phyloP scores from a whole-genome alignment of 2,888 invertebrate species.

The Liodrosophila aerea region DNA sequence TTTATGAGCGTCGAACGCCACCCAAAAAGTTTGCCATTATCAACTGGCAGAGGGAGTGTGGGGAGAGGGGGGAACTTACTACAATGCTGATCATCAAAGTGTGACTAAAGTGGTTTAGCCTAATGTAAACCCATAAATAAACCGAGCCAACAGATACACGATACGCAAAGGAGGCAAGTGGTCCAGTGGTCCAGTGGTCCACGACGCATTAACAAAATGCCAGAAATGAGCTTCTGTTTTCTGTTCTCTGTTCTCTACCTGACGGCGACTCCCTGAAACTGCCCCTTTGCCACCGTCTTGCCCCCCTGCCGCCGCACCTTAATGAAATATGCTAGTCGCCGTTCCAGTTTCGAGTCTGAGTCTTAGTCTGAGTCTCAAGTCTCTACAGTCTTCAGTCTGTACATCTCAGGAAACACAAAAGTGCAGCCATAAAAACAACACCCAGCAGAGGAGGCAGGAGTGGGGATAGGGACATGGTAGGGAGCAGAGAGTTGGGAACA shows the following conservation, averaged over 20 bases:
- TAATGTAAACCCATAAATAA: conserved; percentile 81
- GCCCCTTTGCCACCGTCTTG: not conserved
- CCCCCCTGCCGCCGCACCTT: conserved; percentile 59
- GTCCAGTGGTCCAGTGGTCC: conserved; percentile 2
- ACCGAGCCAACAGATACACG: conserved; percentile 32
- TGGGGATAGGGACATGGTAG: conserved; percentile 33
- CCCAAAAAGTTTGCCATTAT: conserved; percentile 72
- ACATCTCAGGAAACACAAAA: conserved; percentile 61
- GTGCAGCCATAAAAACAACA: conserved; percentile 79
- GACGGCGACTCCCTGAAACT: conserved; percentile 12
- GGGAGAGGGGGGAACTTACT: conserved; percentile 40
- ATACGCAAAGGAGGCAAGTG: conserved; percentile 43
- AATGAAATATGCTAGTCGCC: conserved; percentile 73
- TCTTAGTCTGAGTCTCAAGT: not conserved
- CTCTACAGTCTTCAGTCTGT: conserved; percentile 30
- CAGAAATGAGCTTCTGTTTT: conserved; percentile 80
- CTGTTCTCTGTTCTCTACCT: conserved; percentile 32
- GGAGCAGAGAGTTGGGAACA: conserved; percentile 30
- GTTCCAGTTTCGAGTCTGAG: conserved; percentile 16
- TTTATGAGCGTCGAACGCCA: conserved; percentile 47
- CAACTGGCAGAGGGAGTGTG: not conserved
- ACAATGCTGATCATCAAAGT: conserved; percentile 79
- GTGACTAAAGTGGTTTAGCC: conserved; percentile 82
- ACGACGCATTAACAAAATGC: conserved; percentile 78
- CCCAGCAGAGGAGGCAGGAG: conserved; percentile 54